Evolutionary conservation across 2,797 vertebrate species (phyloP), one percentile per base, ranked within the genome.

Genomic region (Anguilla megastoma): DNA sequence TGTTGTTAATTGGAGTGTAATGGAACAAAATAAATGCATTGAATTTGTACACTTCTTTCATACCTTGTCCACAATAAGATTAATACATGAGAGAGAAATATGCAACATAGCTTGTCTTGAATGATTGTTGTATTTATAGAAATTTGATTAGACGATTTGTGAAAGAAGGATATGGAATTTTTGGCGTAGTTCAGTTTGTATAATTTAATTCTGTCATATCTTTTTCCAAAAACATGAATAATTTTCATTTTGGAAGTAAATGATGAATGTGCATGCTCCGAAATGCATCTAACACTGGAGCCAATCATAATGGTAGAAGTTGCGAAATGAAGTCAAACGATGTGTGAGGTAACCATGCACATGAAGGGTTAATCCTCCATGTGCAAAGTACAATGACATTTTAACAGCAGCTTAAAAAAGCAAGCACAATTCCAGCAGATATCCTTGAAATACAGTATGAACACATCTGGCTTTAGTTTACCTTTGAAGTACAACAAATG

Each of bases 401-500:
- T 84, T 84, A 30, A 84, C 27, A n/a, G 50, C n/a, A 33, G 50
- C 27, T 52, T 54, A 52, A 76, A 74, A 69, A 88, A 85, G 50
- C 60, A 63, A 69, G 33, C 1, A 21, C 41, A 63, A 71, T 84
- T 88, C 60, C 69, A 63, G 87, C 87, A 85, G n/a, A 88, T 56
- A 21, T 85, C 84, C 54, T 88, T 88, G 84, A 88, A 88, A 85
- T 60, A 85, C 84, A 27, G 87, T 88, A 85, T 88, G 84, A n/a
- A 6, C 56, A 60, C 87, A 88, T 88, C 87, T 88, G 87, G 84
- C 33, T 80, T 85, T 79, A 33, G 74, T 88, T 79, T 88, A 85
- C 69, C 87, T 85, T 88, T 85, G 52, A 88, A 85, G 84, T 88
- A n/a, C 41, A 84, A 58, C 45, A 69, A 87, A 94, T 94, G 63